Conservation (phyloP, 2,113 vertebrate genomes). For the Struthio camelus region DNA sequence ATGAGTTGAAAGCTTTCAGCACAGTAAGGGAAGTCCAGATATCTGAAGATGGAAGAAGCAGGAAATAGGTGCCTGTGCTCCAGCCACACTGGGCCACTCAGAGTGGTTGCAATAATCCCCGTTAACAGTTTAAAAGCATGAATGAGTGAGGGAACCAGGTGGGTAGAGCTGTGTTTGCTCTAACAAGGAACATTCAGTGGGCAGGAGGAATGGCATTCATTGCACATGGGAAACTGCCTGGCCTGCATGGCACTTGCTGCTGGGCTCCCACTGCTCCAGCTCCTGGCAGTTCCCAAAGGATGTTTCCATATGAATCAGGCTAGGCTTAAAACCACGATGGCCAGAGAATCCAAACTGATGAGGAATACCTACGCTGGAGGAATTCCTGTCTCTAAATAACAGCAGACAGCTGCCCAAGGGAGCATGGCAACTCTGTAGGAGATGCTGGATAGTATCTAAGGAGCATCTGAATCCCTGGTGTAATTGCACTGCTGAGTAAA, state of each 20-base stretch:
- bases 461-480: background rate
- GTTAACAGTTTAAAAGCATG: background rate
- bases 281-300: background rate
- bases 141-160: background rate
- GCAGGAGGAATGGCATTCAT: background rate
- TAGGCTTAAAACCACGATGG: background rate
- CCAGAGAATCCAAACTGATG: background rate
- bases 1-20: background rate
- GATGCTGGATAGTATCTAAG: background rate
- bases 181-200: background rate
- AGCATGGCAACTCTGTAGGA: background rate
- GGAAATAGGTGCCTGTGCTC: background rate
- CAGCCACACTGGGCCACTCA: rapidly evolving
- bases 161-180: background rate
- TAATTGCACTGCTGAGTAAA: background rate
- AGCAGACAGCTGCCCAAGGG: background rate
- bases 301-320: background rate
- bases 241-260: background rate
- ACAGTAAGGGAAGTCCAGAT: background rate
- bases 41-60: background rate
- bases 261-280: background rate
- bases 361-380: background rate
- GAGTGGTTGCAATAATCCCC: background rate
- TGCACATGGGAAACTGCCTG: background rate
- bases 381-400: background rate